Base-by-base conservation (phyloP, 2,888 invertebrate species). In the Xestoiulus laeticollis region DNA sequence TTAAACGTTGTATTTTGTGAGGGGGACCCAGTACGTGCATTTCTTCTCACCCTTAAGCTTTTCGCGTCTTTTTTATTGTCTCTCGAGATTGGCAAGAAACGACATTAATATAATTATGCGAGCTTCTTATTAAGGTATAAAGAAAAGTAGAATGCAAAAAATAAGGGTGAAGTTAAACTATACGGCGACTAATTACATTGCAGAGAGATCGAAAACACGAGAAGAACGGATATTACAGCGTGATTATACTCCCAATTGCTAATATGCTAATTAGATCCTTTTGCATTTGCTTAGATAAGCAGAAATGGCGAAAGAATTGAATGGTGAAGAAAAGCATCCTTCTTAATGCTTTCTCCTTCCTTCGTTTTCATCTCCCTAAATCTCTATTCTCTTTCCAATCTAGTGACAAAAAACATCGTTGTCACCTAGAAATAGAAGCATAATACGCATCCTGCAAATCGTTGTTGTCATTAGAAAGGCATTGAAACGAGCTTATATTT, bases 31-130 rank as follows among this genome's bases (percentile, higher is more conserved):
- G 68, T 68, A 68, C 68, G 68, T 68, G 68, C 68, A 68, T 68
- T 68, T 68, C 68, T 68, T 68, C 68, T 68, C 68, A 68, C 68
- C 68, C 68, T 68, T 68, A 68, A 68, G 68, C 68, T 68, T 68
- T 68, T 68, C 68, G 68, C 68, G 68, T 68, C 68, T 68, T 68
- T 68, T 68, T 68, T 68, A 68, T 68, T 68, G 68, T 68, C 68
- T 68, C 68, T 68, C 68, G 68, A 68, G 68, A 68, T 68, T 68
- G 68, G 68, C 68, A 68, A 68, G 68, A 68, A 68, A 68, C 68
- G 68, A 68, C 68, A 68, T 68, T 68, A 68, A 68, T 68, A 68
- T 68, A 68, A 68, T 68, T 68, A 68, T 68, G 68, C 68, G 68
- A 68, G 68, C 68, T 68, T 68, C 68, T 68, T 68, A 68, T 68